phyloP scores from a whole-genome alignment of 2,113 vertebrate species.

The Spilogale gracilis region DNA sequence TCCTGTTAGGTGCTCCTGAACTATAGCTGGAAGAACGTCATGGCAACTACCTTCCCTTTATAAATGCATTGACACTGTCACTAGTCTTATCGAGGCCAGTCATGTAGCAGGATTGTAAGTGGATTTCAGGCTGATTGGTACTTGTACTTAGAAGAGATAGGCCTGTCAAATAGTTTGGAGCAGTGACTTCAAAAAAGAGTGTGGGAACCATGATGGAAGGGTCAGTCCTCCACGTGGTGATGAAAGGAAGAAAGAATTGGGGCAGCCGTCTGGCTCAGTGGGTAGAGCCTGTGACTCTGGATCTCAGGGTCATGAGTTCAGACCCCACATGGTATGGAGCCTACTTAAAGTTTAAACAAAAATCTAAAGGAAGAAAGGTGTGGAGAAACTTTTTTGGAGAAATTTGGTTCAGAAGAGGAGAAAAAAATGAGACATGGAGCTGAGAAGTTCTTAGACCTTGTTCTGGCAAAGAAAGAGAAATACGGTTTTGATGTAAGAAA shows the following conservation, averaged over 20 bases:
- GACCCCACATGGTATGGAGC: neutral
- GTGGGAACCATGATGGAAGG: neutral
- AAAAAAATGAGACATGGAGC: neutral
- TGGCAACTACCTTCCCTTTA: neutral
- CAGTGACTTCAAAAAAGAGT: neutral
- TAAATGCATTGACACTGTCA: neutral
- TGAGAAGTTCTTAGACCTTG: neutral
- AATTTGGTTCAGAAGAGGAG: neutral
- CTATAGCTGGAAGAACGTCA: neutral
- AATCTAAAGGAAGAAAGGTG: neutral
- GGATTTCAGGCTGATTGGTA: neutral
- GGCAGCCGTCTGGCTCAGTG: neutral
- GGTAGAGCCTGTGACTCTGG: neutral
- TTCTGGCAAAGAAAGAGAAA: neutral
- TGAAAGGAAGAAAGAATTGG: neutral
- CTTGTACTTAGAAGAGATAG: neutral
- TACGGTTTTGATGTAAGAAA: neutral
- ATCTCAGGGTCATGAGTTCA: neutral
- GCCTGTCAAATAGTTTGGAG: neutral
- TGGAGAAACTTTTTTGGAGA: neutral
- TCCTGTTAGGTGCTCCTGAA: neutral
- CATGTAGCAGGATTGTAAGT: neutral
- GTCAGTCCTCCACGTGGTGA: neutral
- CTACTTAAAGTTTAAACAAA: neutral
- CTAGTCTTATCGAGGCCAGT: neutral